Evolutionary conservation across 2,113 vertebrate species (phyloP).

Genomic region (Dasyurus viverrinus): DNA sequence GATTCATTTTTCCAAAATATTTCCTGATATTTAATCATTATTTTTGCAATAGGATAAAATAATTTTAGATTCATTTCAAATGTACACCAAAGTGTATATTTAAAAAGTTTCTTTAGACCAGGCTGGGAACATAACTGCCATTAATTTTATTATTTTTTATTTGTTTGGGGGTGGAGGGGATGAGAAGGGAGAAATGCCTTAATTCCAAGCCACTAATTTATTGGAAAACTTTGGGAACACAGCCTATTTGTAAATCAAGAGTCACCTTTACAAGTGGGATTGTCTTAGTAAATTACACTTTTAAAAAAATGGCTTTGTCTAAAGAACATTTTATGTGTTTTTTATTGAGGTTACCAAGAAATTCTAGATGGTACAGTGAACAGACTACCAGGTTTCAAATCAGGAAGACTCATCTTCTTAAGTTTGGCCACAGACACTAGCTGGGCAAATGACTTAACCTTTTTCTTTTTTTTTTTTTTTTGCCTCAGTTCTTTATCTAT

Average conservation of each 20-base stretch:
- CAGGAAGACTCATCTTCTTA: background rate
- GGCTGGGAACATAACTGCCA: background rate
- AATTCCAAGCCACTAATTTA: constrained; percentile 24
- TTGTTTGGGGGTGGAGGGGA: no score
- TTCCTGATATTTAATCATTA: background rate
- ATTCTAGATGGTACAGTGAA: no score
- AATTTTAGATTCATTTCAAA: background rate
- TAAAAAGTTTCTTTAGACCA: background rate
- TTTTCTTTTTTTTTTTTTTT: background rate
- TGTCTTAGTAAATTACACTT: background rate
- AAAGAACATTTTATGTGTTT: background rate
- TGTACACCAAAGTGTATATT: background rate
- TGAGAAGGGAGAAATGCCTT: background rate
- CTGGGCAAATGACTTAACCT: background rate
- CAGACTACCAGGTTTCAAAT: background rate
- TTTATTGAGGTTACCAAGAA: constrained; percentile 20
- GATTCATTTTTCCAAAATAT: background rate
- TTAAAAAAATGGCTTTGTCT: background rate
- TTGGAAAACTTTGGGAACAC: constrained; percentile 32
- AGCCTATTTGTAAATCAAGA: background rate
- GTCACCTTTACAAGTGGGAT: background rate
- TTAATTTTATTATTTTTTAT: background rate
- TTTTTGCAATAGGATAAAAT: background rate
- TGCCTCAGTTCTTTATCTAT: background rate
- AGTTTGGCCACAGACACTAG: background rate